Conservation (phyloP, 2,113 vertebrate species). For the Ascaphus truei region DNA sequence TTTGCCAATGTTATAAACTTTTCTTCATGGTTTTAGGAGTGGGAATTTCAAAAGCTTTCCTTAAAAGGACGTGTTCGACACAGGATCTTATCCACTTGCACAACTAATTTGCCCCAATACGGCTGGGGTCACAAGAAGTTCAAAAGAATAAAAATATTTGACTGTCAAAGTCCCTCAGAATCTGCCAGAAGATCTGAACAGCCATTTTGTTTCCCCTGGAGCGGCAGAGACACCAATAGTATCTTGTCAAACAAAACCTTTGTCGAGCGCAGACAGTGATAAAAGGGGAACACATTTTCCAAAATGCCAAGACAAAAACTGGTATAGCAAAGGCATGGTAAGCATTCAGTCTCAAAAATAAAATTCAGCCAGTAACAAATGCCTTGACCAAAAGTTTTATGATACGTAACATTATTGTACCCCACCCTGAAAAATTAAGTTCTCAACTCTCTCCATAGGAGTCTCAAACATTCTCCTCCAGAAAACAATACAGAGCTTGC, state of each 20-base stretch:
- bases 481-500: too few relatives aligned
- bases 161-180: neutral
- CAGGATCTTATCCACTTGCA: neutral
- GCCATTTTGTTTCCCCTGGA: too few relatives aligned
- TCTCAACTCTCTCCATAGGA: neutral
- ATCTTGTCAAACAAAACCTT: too few relatives aligned
- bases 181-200: neutral
- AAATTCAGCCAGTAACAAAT: neutral
- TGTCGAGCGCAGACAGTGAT: too few relatives aligned
- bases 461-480: neutral
- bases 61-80: conserved; percentile 45
- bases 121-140: neutral
- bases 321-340: too few relatives aligned
- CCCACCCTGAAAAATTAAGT: neutral
- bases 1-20: conserved; percentile 47
- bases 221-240: too few relatives aligned
- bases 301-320: too few relatives aligned
- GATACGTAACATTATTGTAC: neutral
- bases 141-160: neutral
- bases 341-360: too few relatives aligned
- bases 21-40: conserved; percentile 45
- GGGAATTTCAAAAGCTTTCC: conserved; percentile 49
- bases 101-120: neutral
- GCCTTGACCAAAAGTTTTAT: neutral
- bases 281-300: too few relatives aligned